phyloP scores from a whole-genome alignment of 1,140 invertebrate species.

The Hyposmocoma kahamanoa region DNA sequence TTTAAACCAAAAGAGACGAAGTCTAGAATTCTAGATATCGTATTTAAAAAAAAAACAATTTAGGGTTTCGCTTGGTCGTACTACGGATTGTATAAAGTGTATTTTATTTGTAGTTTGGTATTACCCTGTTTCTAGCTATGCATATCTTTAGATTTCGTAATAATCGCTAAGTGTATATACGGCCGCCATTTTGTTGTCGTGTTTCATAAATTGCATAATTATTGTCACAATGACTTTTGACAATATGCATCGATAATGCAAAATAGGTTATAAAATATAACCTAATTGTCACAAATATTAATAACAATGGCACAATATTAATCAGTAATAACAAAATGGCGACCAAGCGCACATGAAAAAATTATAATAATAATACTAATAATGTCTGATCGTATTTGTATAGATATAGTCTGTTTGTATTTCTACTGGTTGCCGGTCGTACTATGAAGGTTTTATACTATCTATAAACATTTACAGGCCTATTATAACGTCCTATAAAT shows the following conservation, averaged over 20 bases:
- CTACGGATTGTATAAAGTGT: slow-evolving; percentile 68
- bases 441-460: too few relatives aligned
- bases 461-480: too few relatives aligned
- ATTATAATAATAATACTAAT: slow-evolving; percentile 25
- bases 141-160: slow-evolving; percentile 69
- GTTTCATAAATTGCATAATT: too few relatives aligned
- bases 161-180: slow-evolving; percentile 6
- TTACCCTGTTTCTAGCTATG: slow-evolving; percentile 67
- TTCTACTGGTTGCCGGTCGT: slow-evolving; percentile 23
- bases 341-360: slow-evolving; percentile 29
- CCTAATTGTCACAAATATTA: too few relatives aligned
- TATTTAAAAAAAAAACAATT: slow-evolving; percentile 60
- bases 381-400: slow-evolving; percentile 36
- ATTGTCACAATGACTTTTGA: too few relatives aligned
- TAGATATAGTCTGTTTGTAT: slow-evolving; percentile 39
- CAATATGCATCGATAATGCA: too few relatives aligned
- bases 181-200: neutral
- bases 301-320: too few relatives aligned
- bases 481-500: too few relatives aligned
- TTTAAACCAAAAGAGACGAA: slow-evolving; percentile 34
- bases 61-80: slow-evolving; percentile 61
- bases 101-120: slow-evolving; percentile 70
- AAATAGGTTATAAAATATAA: too few relatives aligned
- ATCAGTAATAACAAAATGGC: too few relatives aligned
- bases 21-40: slow-evolving; percentile 41